Percentiles rank a stretch among this genome's conserved stretches.
Conservation (phyloP, 2,797 vertebrate species). For the Peromyscus nudipes region DNA sequence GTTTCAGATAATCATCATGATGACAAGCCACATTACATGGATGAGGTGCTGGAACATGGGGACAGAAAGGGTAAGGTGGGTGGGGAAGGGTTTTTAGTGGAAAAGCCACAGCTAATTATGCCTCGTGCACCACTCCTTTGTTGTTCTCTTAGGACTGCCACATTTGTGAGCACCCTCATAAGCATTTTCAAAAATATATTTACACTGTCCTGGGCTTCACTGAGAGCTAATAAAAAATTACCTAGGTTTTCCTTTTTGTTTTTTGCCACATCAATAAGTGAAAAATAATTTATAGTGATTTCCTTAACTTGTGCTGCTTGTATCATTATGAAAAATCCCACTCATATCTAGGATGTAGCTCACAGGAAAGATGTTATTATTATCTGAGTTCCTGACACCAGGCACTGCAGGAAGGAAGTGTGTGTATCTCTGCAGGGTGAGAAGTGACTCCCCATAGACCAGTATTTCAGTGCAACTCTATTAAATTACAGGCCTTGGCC, state of each 20-base stretch:
- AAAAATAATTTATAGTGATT: constrained; percentile 68
- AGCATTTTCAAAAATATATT: constrained; percentile 47
- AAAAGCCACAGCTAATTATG: background rate
- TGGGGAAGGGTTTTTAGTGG: background rate
- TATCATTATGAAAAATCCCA: constrained; percentile 68
- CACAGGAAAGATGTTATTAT: constrained; percentile 67
- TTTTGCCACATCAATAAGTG: constrained; percentile 55
- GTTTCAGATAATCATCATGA: background rate
- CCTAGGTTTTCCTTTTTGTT: background rate
- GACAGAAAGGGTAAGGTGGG: background rate
- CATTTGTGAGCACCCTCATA: background rate
- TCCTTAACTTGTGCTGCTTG: constrained; percentile 57
- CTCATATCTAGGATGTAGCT: constrained; percentile 52
- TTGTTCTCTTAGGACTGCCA: background rate
- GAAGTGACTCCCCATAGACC: constrained; percentile 46
- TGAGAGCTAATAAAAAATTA: constrained; percentile 28
- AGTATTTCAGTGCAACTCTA: constrained; percentile 67
- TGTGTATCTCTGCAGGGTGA: constrained; percentile 29
- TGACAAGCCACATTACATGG: background rate
- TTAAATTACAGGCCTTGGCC: constrained; percentile 68
- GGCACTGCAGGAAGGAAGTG: background rate
- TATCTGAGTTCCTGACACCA: constrained; percentile 38
- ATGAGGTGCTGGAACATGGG: background rate
- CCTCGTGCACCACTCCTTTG: background rate
- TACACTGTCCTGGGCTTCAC: constrained; percentile 28